These are phyloP conservation scores for Origma solitaria DNA, from an alignment of 2,113 vertebrate species.

Conservation along the genomic window DNA sequence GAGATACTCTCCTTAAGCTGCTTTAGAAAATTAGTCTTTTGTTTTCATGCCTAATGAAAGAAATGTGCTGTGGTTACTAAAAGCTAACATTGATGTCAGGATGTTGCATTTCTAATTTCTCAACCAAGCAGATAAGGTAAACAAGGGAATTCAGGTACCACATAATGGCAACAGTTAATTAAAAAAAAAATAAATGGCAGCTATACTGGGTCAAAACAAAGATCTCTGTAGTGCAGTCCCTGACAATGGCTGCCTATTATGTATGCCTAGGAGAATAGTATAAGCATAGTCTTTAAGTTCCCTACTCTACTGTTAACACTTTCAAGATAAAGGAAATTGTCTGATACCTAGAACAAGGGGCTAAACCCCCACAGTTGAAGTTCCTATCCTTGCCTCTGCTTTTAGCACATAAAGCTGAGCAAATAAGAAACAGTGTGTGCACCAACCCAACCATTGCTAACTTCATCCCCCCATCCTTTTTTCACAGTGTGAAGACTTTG, in stretches of 20 bases:
- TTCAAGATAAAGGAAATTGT: background rate
- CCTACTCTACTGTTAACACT: background rate
- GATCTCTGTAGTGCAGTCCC: background rate
- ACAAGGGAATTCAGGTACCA: background rate
- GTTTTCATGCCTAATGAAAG: background rate
- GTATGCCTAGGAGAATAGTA: background rate
- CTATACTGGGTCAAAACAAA: background rate
- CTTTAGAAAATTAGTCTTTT: background rate
- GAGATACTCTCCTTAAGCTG: background rate
- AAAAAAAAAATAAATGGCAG: background rate
- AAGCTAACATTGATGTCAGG: background rate
- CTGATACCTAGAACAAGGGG: background rate
- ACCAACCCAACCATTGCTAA: background rate
- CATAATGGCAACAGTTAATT: background rate
- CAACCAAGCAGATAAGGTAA: background rate
- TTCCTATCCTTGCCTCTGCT: background rate
- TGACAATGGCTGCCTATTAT: background rate
- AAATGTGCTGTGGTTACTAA: background rate
- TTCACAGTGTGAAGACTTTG: background rate
- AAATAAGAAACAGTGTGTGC: background rate
- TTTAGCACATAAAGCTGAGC: background rate
- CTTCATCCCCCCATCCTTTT: background rate
- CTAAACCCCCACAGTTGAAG: background rate
- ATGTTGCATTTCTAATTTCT: background rate
- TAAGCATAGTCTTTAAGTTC: background rate